A percentile compares a stretch with the other conserved stretches of the same genome.
phyloP scores from a whole-genome alignment of 2,797 vertebrate species.

The Artibeus jamaicensis region DNA sequence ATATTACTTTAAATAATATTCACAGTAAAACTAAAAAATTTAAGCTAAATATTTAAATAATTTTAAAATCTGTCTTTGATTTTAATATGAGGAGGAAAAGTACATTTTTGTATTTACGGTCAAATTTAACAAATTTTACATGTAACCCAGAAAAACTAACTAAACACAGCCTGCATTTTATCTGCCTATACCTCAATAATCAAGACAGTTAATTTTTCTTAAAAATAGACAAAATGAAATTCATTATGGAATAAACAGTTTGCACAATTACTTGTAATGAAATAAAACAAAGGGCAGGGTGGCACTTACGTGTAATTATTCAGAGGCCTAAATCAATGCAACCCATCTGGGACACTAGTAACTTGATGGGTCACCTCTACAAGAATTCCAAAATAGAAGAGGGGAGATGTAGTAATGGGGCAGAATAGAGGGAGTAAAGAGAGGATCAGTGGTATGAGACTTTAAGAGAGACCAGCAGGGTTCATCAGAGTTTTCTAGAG shows the following conservation, averaged over 20 bases:
- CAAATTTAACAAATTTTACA: background rate
- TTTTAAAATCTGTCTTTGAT: background rate
- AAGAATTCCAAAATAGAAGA: background rate
- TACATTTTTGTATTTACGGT: background rate
- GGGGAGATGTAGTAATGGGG: background rate
- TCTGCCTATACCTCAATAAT: background rate
- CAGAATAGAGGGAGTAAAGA: background rate
- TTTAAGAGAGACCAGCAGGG: background rate
- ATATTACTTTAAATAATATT: background rate
- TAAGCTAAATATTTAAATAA: conserved; percentile 11
- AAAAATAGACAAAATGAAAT: conserved; percentile 11
- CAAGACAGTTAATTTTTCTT: background rate
- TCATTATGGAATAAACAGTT: background rate
- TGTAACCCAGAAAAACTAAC: background rate
- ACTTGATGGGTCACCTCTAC: background rate
- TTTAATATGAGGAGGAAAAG: background rate
- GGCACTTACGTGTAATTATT: background rate
- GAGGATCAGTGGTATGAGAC: background rate
- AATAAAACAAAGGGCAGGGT: background rate
- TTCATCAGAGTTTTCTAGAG: background rate
- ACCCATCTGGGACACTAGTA: background rate
- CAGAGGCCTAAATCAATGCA: background rate
- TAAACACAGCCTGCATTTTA: background rate
- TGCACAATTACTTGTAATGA: background rate
- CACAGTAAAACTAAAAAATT: background rate